Evolutionary conservation across 2,113 vertebrate species (phyloP), one percentile per base, ranked within the genome.

Genomic region (Euleptes europaea): DNA sequence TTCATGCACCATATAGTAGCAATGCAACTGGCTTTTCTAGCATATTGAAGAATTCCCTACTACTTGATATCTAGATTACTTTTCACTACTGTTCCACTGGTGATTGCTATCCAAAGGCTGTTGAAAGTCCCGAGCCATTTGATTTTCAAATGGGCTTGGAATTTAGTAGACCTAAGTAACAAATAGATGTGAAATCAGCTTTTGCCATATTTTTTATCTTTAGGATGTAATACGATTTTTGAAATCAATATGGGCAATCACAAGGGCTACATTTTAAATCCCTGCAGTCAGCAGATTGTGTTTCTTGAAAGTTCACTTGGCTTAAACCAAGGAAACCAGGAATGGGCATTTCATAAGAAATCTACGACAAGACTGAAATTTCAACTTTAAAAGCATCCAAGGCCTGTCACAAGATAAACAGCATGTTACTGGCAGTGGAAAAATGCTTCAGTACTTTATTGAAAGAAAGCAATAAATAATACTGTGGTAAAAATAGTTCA

Each of bases 401-500:
- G 10, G 1, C 23, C 69, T 42, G 31, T 49, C 57, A 75, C 82
- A 83, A 83, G 54, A 66, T 65, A 75, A 65, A 91, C 33, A 91
- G 89, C 70, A 82, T 95, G 96, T 95, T 93, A 97, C 92, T 97
- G 97, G 97, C 97, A 97, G 97, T 98, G 97, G 95, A 97, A 98
- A 98, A 98, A 95, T 95, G 97, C 97, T 98, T 98, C 98, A 97
- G 98, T 96, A 98, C 97, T 99, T 99, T 99, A 99, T 98, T 98
- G 98, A 98, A 98, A 98, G 97, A 97, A 98, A 98, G 97, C 97
- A 99, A 99, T 99, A 99, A 99, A 99, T 99, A 99, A 99, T 98
- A 98, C 98, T 98, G 98, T 99, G 98, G 98, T 99, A 98, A 99
- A 99, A 99, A 99, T 96, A 98, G 98, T 97, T 98, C 97, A 97